Conservation (phyloP, 2,888 invertebrate species). For the Norana najaformis region DNA sequence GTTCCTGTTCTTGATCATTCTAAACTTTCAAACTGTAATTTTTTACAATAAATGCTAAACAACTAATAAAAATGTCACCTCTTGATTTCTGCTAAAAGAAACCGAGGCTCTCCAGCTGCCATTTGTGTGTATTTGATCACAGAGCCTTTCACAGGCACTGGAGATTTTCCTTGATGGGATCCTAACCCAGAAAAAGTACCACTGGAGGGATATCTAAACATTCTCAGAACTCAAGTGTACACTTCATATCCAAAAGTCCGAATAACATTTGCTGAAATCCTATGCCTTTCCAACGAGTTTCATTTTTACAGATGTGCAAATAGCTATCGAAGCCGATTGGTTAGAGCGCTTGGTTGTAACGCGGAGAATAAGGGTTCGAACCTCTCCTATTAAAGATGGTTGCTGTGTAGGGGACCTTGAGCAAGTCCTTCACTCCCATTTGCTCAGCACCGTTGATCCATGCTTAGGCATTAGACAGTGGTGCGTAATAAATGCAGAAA, state of each 20-base stretch:
- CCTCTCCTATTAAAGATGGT: no score
- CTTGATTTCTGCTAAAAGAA: neutral
- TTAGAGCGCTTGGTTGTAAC: no score
- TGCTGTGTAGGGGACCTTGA: no score
- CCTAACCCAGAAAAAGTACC: neutral
- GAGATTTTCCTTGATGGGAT: neutral
- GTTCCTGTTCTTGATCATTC: slow-evolving; percentile 1
- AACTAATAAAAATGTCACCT: neutral
- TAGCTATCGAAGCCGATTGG: no score
- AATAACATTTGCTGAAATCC: neutral
- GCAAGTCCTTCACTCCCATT: no score
- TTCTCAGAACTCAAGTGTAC: neutral
- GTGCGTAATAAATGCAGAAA: no score
- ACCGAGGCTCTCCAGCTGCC: neutral
- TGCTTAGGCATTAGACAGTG: no score
- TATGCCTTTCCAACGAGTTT: neutral
- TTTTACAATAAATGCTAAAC: slow-evolving; percentile 13
- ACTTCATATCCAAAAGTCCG: neutral
- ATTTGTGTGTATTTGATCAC: no score
- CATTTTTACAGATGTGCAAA: slow-evolving; percentile 5
- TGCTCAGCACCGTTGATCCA: no score
- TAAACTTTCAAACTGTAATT: neutral
- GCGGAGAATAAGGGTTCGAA: no score
- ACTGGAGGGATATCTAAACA: neutral
- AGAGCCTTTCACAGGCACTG: neutral